Evolutionary conservation across 2,113 vertebrate species (phyloP).

Genomic region (Tragelaphus scriptus): DNA sequence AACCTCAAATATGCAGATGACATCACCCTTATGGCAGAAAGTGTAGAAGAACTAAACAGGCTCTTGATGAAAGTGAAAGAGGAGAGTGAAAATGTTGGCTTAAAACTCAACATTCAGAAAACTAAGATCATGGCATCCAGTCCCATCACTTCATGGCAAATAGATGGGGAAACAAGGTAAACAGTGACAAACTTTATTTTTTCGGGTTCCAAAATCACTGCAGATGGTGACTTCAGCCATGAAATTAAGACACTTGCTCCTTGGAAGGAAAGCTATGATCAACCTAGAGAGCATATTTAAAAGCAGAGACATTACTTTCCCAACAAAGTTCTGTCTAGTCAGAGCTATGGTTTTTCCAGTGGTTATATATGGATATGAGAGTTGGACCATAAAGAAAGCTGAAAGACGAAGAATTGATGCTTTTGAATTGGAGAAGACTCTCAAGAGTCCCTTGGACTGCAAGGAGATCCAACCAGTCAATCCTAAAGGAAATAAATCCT

Average conservation of each 20-base stretch:
- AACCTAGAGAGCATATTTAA: background rate
- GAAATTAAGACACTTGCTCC: background rate
- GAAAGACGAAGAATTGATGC: background rate
- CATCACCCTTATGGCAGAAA: background rate
- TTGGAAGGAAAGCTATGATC: background rate
- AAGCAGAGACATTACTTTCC: background rate
- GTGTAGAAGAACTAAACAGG: background rate
- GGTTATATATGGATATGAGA: background rate
- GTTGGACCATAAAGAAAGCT: background rate
- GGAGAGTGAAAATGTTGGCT: background rate
- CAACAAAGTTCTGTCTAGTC: too few species aligned
- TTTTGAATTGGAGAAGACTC: too few species aligned
- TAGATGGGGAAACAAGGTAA: background rate
- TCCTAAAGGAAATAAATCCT: too few species aligned
- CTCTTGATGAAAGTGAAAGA: background rate
- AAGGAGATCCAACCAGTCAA: too few species aligned
- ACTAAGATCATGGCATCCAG: background rate
- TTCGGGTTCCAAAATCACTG: background rate
- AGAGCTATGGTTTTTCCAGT: background rate
- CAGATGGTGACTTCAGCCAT: too few species aligned
- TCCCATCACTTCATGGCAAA: background rate
- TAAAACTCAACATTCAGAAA: background rate
- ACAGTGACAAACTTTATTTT: background rate
- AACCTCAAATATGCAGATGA: background rate
- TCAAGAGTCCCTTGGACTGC: too few species aligned